A percentile compares a stretch with the other conserved stretches of the same genome.
Conservation (phyloP, 2,797 vertebrate species). For the Myripristis jacobus region DNA sequence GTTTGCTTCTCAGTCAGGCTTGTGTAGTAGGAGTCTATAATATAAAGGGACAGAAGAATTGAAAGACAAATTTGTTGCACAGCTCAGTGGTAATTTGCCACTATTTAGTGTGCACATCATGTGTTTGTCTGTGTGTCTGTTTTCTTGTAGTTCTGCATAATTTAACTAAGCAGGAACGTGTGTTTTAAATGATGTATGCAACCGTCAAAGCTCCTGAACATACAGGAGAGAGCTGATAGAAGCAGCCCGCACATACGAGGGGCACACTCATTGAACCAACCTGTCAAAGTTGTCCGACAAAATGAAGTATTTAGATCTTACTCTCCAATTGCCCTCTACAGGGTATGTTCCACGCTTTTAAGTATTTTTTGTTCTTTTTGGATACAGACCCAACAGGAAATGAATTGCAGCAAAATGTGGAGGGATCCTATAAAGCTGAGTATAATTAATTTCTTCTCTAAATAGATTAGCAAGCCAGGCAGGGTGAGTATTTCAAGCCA, state of each 20-base stretch:
- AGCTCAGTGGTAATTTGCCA: neutral
- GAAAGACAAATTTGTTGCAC: constrained; percentile 5
- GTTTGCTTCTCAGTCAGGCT: neutral
- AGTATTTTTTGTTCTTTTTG: constrained; percentile 67
- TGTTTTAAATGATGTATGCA: constrained; percentile 56
- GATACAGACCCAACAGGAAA: constrained; percentile 64
- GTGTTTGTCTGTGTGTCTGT: constrained; percentile 22
- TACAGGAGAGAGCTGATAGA: constrained; percentile 64
- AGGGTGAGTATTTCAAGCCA: constrained; percentile 69
- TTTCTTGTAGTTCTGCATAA: constrained; percentile 36
- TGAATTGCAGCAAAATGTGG: constrained; percentile 60
- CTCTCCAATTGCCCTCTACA: constrained; percentile 56
- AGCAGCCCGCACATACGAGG: constrained; percentile 39
- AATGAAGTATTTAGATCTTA: constrained; percentile 66
- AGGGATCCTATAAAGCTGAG: constrained; percentile 70
- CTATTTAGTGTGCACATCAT: constrained; percentile 1
- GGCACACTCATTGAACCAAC: constrained; percentile 59
- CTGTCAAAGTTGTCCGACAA: constrained; percentile 62
- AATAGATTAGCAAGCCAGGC: constrained; percentile 76
- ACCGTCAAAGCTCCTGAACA: constrained; percentile 49
- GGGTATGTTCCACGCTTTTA: constrained; percentile 66
- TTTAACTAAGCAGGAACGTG: constrained; percentile 31
- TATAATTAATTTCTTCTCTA: constrained; percentile 75
- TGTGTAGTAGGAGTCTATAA: neutral
- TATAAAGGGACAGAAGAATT: neutral